phyloP scores from a whole-genome alignment of 1,140 invertebrate genomes.

The Anthonomus grandis region DNA sequence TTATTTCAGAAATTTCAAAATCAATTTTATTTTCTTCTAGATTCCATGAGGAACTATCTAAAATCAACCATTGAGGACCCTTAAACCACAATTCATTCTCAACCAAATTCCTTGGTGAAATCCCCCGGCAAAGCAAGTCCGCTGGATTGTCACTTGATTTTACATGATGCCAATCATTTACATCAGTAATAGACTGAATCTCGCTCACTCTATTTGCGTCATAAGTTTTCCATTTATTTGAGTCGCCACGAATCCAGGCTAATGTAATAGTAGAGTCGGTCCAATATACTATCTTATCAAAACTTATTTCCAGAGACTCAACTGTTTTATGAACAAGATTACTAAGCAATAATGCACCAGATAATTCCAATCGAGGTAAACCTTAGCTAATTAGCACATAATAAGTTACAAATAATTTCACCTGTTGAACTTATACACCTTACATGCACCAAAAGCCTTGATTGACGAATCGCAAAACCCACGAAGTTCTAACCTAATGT shows the following conservation, averaged over 20 bases:
- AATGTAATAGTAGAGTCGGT: constrained; percentile 25
- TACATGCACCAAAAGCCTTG: too few species aligned
- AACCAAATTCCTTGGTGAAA: neutral
- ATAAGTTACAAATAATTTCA: too few species aligned
- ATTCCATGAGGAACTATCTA: neutral
- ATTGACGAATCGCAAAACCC: too few species aligned
- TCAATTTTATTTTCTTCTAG: too few species aligned
- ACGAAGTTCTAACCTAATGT: too few species aligned
- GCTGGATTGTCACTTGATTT: constrained; percentile 3
- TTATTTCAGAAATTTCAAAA: too few species aligned
- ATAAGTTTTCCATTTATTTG: constrained; percentile 16
- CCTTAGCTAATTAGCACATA: too few species aligned
- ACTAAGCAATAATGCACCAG: too few species aligned
- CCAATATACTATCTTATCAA: neutral
- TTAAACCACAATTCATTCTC: constrained; percentile 2
- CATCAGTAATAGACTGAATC: constrained; percentile 4
- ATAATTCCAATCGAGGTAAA: too few species aligned
- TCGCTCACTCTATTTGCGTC: constrained; percentile 15
- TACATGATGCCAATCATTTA: neutral
- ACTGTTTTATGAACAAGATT: too few species aligned
- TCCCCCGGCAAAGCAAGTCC: constrained; percentile 6
- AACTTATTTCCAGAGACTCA: neutral
- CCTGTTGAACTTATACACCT: too few species aligned
- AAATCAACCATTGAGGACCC: neutral
- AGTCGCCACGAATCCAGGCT: constrained; percentile 8